A percentile compares a stretch with the other conserved stretches of the same genome.
Evolutionary conservation across 2,113 vertebrate species (phyloP).

Genomic region (Lycocorax pyrrhopterus): DNA sequence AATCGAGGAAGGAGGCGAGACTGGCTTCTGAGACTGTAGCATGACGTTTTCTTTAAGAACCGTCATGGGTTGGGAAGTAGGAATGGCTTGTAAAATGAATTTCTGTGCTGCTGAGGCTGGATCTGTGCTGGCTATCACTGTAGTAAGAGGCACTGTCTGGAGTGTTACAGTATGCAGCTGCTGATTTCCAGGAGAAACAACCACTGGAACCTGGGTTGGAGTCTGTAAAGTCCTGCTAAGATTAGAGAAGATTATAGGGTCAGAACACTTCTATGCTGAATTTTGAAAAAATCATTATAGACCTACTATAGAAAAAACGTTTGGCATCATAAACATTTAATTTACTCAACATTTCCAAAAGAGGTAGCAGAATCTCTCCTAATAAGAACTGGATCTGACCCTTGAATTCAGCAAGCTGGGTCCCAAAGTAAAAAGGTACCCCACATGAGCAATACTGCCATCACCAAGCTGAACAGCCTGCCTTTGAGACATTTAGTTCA

Average conservation of each 20-base stretch:
- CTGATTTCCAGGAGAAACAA: constrained; percentile 77
- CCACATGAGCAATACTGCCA: background rate
- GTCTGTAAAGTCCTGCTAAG: constrained; percentile 72
- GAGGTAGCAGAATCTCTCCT: background rate
- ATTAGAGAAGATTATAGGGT: constrained; percentile 29
- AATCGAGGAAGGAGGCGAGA: constrained; percentile 68
- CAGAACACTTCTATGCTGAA: background rate
- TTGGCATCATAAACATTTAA: background rate
- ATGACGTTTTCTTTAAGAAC: constrained; percentile 82
- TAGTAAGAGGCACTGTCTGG: constrained; percentile 83
- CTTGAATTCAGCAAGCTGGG: background rate
- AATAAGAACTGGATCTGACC: background rate
- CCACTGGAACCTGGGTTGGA: constrained; percentile 78
- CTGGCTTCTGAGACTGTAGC: constrained; percentile 70
- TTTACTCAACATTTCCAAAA: background rate
- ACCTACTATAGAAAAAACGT: background rate
- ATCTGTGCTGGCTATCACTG: constrained; percentile 80
- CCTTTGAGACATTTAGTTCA: background rate
- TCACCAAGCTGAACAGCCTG: background rate
- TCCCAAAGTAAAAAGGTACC: background rate
- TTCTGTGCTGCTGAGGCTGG: constrained; percentile 72
- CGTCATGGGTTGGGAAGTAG: constrained; percentile 78
- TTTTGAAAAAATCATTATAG: background rate
- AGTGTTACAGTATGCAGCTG: constrained; percentile 80
- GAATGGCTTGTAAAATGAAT: constrained; percentile 83